Base-by-base conservation (phyloP, 30 jellyfish, hydroid and myxozoan species). In the Haliclystus octoradiatus region DNA sequence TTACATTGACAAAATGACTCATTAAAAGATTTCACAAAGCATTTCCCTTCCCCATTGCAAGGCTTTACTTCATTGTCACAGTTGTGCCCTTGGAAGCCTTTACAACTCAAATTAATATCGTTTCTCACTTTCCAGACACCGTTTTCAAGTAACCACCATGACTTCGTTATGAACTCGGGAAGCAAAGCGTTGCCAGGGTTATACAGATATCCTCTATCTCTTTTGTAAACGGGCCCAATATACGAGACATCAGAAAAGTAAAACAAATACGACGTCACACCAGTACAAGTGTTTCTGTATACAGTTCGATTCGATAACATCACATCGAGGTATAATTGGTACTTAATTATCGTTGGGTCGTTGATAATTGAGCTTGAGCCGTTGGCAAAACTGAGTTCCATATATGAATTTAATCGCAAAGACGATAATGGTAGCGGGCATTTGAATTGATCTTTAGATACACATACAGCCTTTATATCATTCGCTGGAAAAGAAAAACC, bases 261-360 rank as follows among this genome's bases (percentile, higher is more conserved):
- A 46, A 77, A 68, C 33, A 61, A 46, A 73, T 72, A 64, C 23
- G 47, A 19, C 7, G 62, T 2, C 24, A 28, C 53, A n/a, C 75
- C 64, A n/a, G n/a, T n/a, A n/a, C n/a, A n/a, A 50, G 65, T 61
- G 79, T 78, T 83, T 26, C 70, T 60, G 74, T 69, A 78, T 28
- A 53, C 79, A 22, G 50, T 66, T 49, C 92, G 33, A n/a, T 46
- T 46, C 14, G 33, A 34, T 1, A n/a, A 28, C 30, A 19, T 1
- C 2, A 32, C 75, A 0, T 68, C 92, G 28, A 30, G 15, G 25
- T 40, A 1, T 26, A 47, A 63, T 23, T 53, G 62, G 30, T 61
- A 77, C 23, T 68, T 66, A 34, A 66, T 81, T 12, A 28, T 34
- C 19, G 64, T 0, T 25, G 40, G 63, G 33, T 77, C 61, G 46